A percentile compares a stretch with the other conserved stretches of the same genome.
Evolutionary conservation across 2,113 vertebrate species (phyloP).

Genomic region (Pardalotus punctatus): DNA sequence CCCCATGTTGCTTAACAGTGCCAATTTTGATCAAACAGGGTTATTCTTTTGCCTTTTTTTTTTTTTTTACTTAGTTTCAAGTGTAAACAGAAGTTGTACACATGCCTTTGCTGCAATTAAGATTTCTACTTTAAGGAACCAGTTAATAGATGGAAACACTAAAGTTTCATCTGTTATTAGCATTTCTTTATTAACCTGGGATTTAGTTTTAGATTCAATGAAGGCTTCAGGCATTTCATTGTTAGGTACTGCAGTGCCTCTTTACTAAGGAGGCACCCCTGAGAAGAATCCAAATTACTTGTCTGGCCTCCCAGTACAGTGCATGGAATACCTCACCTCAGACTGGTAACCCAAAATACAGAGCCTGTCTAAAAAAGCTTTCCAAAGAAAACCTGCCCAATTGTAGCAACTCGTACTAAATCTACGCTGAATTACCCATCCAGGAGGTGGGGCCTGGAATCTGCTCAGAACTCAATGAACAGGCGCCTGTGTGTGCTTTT

Average conservation of each 20-base stretch:
- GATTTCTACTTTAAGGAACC: background rate
- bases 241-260: background rate
- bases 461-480: background rate
- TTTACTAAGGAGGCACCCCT: background rate
- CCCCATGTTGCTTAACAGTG: background rate
- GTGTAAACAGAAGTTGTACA: background rate
- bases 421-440: background rate
- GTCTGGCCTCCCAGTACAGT: background rate
- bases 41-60: background rate
- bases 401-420: background rate
- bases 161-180: background rate
- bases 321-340: background rate
- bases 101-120: background rate
- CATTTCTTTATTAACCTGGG: background rate
- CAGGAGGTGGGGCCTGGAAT: background rate
- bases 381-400: background rate
- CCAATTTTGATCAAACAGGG: background rate
- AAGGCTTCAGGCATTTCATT: background rate
- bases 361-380: background rate
- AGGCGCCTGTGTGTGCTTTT: background rate
- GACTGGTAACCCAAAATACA: background rate
- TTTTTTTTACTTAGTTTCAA: slow-evolving; percentile 5
- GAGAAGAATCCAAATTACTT: background rate
- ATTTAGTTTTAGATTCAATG: background rate
- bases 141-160: background rate